Base-by-base conservation (phyloP, 2,797 vertebrate genomes). In the Sebastes glaucus region DNA sequence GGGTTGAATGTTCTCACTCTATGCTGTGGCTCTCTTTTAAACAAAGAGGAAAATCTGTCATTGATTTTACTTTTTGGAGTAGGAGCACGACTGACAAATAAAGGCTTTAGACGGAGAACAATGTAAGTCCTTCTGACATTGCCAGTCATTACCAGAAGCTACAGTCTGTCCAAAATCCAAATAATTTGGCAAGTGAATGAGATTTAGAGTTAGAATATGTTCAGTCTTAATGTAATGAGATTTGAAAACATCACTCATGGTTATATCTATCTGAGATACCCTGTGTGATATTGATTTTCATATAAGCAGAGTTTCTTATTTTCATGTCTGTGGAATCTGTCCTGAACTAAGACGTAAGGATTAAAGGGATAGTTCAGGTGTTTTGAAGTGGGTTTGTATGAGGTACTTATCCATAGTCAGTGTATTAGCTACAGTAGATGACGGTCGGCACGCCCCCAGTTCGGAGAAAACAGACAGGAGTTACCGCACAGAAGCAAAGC, bases 111-210 rank as follows among this genome's bases (percentile, higher is more conserved):
- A 83, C 70, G 53, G 46, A 84, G 63, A 63, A 65, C 81, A 68
- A 65, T 80, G 20, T 30, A 55, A 77, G 57, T 80, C 67, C 35
- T 30, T 49, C 61, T 85, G 82, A 83, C 80, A 42, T 64, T 1
- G 77, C 78, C 89, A 77, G 65, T 71, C 77, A 67, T 65, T 32
- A 66, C 13, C 16, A 59, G 46, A 73, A 70, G 69, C 69, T 20
- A 57, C 59, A 82, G 52, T 42, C 33, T 22, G 13, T 59, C 70
- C 33, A 68, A 71, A 87, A 66, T 67, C 25, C 55, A 56, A 72
- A 78, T 59, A 49, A 82, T 83, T 78, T 80, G 78, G 64, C 69
- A 81, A 79, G 57, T 79, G 69, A 78, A 84, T 71, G 25, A 72
- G 18, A 46, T 46, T 46, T 46, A 46, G 42, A 46, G 42, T 46